Evolutionary conservation across 2,113 vertebrate genomes (phyloP).

Genomic region (Brevimyrus niger): DNA sequence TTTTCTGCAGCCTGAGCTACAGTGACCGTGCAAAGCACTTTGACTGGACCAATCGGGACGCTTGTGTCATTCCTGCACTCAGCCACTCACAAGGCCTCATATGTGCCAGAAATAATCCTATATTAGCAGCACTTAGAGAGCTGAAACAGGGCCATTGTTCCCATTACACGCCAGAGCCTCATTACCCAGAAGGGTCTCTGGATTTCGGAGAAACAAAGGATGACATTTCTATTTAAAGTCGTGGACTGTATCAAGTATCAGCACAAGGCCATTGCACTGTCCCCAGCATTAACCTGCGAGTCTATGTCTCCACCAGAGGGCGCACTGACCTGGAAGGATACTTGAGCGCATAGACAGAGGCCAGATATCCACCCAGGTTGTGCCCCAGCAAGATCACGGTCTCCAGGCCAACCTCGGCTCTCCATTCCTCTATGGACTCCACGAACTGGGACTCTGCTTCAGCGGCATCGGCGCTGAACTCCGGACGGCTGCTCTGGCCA

Average conservation of each 20-base stretch:
- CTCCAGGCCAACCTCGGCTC: constrained; percentile 70
- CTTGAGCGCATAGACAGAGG: constrained; percentile 78
- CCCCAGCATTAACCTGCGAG: neutral
- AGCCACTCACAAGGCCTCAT: neutral
- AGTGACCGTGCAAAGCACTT: neutral
- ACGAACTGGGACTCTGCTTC: constrained; percentile 81
- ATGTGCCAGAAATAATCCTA: neutral
- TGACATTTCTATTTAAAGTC: constrained; percentile 10
- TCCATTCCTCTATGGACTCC: constrained; percentile 83
- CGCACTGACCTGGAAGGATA: constrained; percentile 74
- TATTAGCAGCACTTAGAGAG: neutral
- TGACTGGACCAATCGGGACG: neutral
- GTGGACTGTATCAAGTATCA: neutral
- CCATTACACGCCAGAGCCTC: neutral
- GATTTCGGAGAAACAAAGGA: neutral
- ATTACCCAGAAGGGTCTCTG: neutral
- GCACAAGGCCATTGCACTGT: neutral
- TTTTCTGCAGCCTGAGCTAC: neutral
- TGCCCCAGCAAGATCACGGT: constrained; percentile 85
- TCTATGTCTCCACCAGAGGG: neutral
- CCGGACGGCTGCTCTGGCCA: constrained; percentile 79
- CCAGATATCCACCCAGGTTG: constrained; percentile 84
- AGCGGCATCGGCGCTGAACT: constrained; percentile 64
- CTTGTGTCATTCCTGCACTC: neutral
- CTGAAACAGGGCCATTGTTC: neutral